These are phyloP conservation scores for Thinocorus orbignyianus DNA, from an alignment of 2,113 vertebrate species.

Conservation along the genomic window DNA sequence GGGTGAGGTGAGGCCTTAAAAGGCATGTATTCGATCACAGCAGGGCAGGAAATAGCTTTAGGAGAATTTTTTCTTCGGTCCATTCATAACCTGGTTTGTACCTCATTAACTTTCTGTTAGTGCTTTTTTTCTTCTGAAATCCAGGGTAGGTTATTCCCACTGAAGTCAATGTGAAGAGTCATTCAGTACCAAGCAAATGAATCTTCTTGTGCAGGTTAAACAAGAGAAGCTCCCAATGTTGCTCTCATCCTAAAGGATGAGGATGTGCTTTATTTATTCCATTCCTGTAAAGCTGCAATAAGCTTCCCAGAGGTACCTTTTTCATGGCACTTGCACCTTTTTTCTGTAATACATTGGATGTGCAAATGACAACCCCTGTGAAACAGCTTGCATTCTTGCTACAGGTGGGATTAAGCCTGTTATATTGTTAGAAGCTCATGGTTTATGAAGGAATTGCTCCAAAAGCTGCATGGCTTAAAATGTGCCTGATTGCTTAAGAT, in stretches of 20 bases:
- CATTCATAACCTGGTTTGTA: slow-evolving; percentile 62
- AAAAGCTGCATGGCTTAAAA: not conserved
- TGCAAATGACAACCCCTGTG: not conserved
- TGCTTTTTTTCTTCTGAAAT: slow-evolving; percentile 27
- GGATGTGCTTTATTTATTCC: not conserved
- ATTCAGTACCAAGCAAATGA: not conserved
- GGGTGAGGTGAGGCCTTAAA: slow-evolving; percentile 16
- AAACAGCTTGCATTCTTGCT: not conserved
- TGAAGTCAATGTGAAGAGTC: slow-evolving; percentile 36
- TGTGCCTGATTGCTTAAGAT: not conserved
- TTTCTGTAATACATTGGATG: not conserved
- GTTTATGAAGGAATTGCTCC: not conserved
- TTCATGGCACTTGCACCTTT: not conserved
- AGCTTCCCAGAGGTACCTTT: not conserved
- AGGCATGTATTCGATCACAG: slow-evolving; percentile 27
- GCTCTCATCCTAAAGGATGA: not conserved
- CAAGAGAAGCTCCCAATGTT: not conserved
- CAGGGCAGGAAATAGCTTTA: slow-evolving; percentile 59
- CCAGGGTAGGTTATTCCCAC: slow-evolving; percentile 2
- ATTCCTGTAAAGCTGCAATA: not conserved
- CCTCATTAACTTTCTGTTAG: slow-evolving; percentile 67
- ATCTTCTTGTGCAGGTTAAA: not conserved
- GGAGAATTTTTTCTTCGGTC: slow-evolving; percentile 50
- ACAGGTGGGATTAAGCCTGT: not conserved
- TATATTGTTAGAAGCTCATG: not conserved